Evolutionary conservation across 2,888 invertebrate species (phyloP).

Genomic region (Drosophila silvestris): DNA sequence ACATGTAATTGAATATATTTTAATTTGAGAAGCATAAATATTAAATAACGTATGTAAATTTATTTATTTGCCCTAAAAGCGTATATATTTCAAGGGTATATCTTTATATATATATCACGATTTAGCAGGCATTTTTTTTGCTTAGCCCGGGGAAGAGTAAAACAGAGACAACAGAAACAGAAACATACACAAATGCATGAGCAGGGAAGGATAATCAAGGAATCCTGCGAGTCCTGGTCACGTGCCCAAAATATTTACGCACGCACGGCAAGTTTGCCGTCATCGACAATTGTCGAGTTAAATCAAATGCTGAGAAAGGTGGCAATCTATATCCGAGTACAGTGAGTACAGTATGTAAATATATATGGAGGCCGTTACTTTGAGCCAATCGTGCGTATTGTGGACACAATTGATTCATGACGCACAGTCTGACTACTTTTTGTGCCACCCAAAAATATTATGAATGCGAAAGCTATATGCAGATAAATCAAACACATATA

Average conservation of each 20-base stretch:
- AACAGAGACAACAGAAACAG: neutral
- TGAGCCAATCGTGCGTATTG: conserved; percentile 29
- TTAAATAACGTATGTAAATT: neutral
- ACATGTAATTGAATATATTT: no score
- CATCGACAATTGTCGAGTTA: conserved; percentile 7
- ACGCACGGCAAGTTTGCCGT: conserved; percentile 38
- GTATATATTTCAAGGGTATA: neutral
- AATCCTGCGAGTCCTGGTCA: conserved; percentile 27
- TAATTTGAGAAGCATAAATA: neutral
- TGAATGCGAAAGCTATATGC: neutral
- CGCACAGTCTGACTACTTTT: neutral
- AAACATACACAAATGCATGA: neutral
- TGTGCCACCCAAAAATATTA: neutral
- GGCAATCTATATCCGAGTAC: conserved; percentile 1
- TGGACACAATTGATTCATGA: conserved; percentile 25
- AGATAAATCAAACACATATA: neutral
- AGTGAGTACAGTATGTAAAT: conserved; percentile 9
- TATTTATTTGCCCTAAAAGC: neutral
- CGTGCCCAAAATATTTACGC: conserved; percentile 53
- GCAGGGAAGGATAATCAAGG: conserved; percentile 32
- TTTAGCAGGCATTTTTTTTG: neutral
- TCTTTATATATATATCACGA: neutral
- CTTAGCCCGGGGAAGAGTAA: neutral
- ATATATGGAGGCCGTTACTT: neutral
- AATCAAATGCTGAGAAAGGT: conserved; percentile 17